These are phyloP conservation scores for Parasteatoda lunata DNA, from an alignment of 2,888 invertebrate genomes.

Conservation along the genomic window DNA sequence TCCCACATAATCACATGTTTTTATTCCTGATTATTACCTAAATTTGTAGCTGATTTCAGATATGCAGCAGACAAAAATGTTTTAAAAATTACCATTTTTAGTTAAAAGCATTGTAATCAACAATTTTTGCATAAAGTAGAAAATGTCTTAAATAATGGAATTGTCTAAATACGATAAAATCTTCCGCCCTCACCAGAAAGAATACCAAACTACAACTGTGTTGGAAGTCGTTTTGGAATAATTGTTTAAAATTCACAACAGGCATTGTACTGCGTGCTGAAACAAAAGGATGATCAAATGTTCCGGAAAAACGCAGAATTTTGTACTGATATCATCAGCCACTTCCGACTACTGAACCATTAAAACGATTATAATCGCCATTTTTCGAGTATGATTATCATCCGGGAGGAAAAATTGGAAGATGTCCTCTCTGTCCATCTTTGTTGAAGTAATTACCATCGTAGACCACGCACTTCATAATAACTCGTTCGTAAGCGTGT, in stretches of 20 bases:
- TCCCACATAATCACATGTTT: too few species aligned
- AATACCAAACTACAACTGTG: too few species aligned
- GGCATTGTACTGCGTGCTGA: neutral
- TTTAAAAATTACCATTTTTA: too few species aligned
- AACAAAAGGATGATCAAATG: neutral
- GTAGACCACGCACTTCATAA: slow-evolving; percentile 11
- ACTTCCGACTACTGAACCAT: neutral
- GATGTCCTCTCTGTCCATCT: neutral
- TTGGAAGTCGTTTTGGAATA: neutral
- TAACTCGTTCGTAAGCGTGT: slow-evolving; percentile 55
- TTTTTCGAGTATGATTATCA: neutral
- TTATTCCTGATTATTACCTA: too few species aligned
- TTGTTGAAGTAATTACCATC: slow-evolving; percentile 14
- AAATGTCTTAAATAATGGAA: too few species aligned
- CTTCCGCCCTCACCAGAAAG: too few species aligned
- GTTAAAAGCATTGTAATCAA: too few species aligned
- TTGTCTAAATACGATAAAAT: too few species aligned
- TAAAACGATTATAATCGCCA: neutral
- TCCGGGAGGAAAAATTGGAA: neutral
- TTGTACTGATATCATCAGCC: neutral
- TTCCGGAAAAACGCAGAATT: neutral
- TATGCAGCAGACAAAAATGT: too few species aligned
- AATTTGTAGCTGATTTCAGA: too few species aligned
- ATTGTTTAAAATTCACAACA: neutral
- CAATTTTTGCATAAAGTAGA: too few species aligned